Percentiles rank a stretch among this genome's conserved stretches.
Conservation (phyloP, 1,140 invertebrate genomes). For the Drosophila auraria region DNA sequence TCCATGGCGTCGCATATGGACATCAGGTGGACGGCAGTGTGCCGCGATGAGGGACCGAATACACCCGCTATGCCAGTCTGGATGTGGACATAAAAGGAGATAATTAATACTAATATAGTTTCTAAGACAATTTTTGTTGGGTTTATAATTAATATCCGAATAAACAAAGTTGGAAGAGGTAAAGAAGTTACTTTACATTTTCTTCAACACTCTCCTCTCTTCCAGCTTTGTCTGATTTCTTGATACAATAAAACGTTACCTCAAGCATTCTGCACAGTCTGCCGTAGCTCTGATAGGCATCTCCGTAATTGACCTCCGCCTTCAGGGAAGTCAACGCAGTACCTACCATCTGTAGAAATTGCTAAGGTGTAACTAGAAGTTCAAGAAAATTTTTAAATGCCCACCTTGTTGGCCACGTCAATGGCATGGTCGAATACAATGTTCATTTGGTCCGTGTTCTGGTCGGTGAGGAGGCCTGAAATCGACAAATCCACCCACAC, state of each 20-base stretch:
- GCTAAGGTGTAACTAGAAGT: too few relatives aligned
- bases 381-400: too few relatives aligned
- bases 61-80: constrained; percentile 90
- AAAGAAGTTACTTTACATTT: too few relatives aligned
- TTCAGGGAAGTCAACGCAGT: constrained; percentile 57
- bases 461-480: constrained; percentile 78
- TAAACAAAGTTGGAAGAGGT: too few relatives aligned
- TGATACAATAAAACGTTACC: constrained; percentile 48
- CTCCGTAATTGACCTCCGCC: constrained; percentile 76
- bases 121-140: too few relatives aligned
- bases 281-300: constrained; percentile 84
- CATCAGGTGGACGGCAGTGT: constrained; percentile 91
- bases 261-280: constrained; percentile 85
- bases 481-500: constrained; percentile 10
- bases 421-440: constrained; percentile 78
- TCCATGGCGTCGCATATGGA: constrained; percentile 94
- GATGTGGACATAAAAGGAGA: neutral
- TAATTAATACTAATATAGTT: neutral
- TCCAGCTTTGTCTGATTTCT: too few relatives aligned
- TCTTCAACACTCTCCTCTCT: too few relatives aligned
- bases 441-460: constrained; percentile 69
- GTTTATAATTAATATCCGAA: too few relatives aligned
- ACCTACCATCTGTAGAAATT: constrained; percentile 37
- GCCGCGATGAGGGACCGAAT: constrained; percentile 91
- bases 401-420: constrained; percentile 63